Base-by-base conservation (phyloP, 2,113 vertebrate species). In the Saccopteryx leptura region DNA sequence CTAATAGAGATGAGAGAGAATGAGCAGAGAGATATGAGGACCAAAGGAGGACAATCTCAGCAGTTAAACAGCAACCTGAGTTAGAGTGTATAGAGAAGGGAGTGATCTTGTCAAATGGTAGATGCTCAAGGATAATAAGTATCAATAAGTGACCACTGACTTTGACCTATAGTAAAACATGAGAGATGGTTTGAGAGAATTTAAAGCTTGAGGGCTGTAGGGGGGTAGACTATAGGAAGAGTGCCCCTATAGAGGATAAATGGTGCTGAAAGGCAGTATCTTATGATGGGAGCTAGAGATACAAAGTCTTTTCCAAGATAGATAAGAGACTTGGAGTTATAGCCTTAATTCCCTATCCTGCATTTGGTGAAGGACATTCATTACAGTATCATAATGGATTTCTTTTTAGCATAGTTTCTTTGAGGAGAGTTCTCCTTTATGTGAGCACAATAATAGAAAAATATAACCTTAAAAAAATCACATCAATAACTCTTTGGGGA, bases 361-460 rank as follows among this genome's bases (percentile, higher is more conserved):
- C 11, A 69, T 93, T 88, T 93, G 52, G 31, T 88, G 24, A 87
- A 88, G 81, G 72, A 81, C 58, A 63, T 92, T 97, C 52, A 90
- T 94, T 91, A 88, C 2, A 93, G 6, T n/a, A 92, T 52, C 54
- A 60, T 69, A 88, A 96, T 91, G 81, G 60, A 50, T 95, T 95
- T 93, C 71, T 88, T 94, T 83, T 60, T 17, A 74, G 95, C 39
- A 93, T 84, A 84, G 93, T 97, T 95, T 52, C 46, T 93, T 92
- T 96, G 76, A 94, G 88, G 24, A 92, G 19, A 85, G 63, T 86
- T 88, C 19, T 92, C 61, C 71, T 97, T 93, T 94, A 69, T 93
- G 52, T 79, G 84, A 90, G 83, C 18, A 79, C 78, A 95, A 82
- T 95, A 85, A 96, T 69, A 82, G 92, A 92, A 96, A 95, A 95